Base-by-base conservation (phyloP, 2,888 invertebrate genomes). In the Euzophera pinguis region DNA sequence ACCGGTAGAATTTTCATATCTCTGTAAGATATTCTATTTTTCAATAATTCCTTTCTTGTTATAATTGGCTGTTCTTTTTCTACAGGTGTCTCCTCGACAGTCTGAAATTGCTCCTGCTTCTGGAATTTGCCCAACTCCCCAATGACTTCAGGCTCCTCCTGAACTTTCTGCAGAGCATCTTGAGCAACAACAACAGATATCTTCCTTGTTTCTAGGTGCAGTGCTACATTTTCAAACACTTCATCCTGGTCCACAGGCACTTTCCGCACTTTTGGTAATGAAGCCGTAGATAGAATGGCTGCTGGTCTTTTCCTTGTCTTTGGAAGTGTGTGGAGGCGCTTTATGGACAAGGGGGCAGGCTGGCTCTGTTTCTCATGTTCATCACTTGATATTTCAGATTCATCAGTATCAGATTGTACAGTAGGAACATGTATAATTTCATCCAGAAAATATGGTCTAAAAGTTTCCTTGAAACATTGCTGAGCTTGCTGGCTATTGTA, bases 1-100 rank as follows among this genome's bases (percentile, higher is more conserved):
- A 97, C 94, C 4, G 96, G 92, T 60, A 97, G 79, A 14, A 93
- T 80, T 69, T 92, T 92, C 80, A 95, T 93, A 75, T 97, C 95
- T 71, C 92, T 93, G 45, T 85, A 81, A 2, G 94, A 92, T 59
- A 97, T 91, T 73, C 93, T 93, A 62, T 96, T 95, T 34, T 89
- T 83, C 52, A 91, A 81, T 35, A 97, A 78, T 75, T 95, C 93
- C 63, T 93, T 92, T 52, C 91, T 91, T 3, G 92, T 92, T 57
- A 95, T 93, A 34, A 87, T 68, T 6, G 86, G 85, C 56, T 73
- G 68, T 29, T 81, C 84, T 10, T 70, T 63, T 58, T 78, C 78
- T 38, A 47, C 37, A 1, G 53, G 49, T 47, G 55, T 52, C 48
- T 76, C 64, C 47, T 69, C 65, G 13, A 66, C 61, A 50, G 65